Conservation (phyloP, 2,888 invertebrate genomes). For the Icerya purchasi region DNA sequence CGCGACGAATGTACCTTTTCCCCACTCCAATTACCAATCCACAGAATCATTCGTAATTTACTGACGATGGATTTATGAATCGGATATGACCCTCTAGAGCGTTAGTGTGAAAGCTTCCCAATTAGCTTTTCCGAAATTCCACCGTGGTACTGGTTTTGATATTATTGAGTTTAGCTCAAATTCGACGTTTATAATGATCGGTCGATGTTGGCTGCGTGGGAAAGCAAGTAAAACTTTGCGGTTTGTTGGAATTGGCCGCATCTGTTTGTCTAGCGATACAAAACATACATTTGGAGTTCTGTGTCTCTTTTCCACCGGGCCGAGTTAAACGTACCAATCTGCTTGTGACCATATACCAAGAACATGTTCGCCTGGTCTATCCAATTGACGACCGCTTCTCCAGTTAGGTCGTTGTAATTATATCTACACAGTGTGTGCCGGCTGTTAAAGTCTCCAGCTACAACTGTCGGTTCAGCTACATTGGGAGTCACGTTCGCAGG, state of each 20-base stretch:
- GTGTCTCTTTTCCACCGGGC: background rate
- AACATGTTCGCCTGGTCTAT: background rate
- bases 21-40: background rate
- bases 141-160: background rate
- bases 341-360: background rate
- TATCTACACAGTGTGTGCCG: background rate
- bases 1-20: background rate
- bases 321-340: background rate
- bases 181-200: background rate
- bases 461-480: too few relatives aligned
- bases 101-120: background rate
- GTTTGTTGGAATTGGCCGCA: background rate
- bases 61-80: too few relatives aligned
- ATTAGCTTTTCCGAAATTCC: background rate
- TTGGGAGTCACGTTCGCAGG: too few relatives aligned
- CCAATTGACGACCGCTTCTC: background rate
- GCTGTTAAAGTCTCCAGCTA: too few relatives aligned
- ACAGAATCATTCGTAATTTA: background rate
- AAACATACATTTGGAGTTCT: background rate
- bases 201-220: background rate
- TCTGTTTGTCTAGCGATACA: background rate
- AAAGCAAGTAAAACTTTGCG: too few relatives aligned
- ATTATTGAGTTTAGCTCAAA: background rate
- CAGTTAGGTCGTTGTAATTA: too few relatives aligned
- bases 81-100: background rate